phyloP scores from a whole-genome alignment of 1,140 invertebrate species.

The Eubasilissa regina region DNA sequence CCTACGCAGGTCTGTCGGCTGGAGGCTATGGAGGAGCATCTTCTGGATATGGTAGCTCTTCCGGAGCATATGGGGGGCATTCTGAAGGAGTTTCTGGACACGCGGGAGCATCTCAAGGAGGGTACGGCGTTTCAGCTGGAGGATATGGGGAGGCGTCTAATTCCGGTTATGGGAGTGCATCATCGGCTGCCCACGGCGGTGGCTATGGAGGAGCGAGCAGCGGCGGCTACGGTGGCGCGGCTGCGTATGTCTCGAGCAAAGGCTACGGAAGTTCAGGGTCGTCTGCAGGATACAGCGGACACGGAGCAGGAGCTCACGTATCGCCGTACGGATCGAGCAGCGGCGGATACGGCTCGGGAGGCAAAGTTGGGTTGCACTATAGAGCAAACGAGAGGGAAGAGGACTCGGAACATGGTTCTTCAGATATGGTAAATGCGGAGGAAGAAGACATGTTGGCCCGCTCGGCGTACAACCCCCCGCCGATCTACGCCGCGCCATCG shows the following conservation, averaged over 20 bases:
- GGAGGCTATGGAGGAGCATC: constrained; percentile 18
- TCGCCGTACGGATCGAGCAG: not conserved
- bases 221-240: constrained; percentile 52
- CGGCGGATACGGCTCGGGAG: constrained; percentile 37
- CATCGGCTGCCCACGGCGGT: too few relatives aligned
- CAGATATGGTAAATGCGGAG: constrained; percentile 1
- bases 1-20: constrained; percentile 39
- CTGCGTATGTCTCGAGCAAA: too few relatives aligned
- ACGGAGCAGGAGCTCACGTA: constrained; percentile 16
- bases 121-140: constrained; percentile 4
- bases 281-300: not conserved
- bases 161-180: too few relatives aligned
- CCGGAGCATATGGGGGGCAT: too few relatives aligned
- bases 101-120: constrained; percentile 5
- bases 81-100: too few relatives aligned
- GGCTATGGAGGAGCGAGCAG: constrained; percentile 35
- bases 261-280: not conserved
- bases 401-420: constrained; percentile 1
- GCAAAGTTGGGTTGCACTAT: constrained; percentile 45
- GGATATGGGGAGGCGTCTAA: too few relatives aligned
- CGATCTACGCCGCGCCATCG: constrained; percentile 23
- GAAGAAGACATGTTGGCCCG: constrained; percentile 36
- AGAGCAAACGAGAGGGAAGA: constrained; percentile 34
- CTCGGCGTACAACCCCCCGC: constrained; percentile 47
- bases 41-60: constrained; percentile 16